Conservation (phyloP, 1,140 invertebrate species). For the Penaeus chinensis region DNA sequence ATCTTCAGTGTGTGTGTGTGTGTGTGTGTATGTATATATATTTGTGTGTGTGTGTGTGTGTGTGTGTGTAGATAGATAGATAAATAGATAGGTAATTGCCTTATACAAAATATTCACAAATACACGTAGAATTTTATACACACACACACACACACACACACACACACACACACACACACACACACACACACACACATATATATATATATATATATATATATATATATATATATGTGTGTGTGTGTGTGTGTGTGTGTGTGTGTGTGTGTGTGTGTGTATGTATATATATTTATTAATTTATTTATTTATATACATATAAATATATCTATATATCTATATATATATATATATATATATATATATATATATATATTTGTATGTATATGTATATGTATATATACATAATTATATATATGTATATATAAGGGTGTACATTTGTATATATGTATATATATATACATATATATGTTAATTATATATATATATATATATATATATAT, state of each 20-base stretch:
- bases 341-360: constrained; percentile 3
- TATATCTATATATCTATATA: neutral
- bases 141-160: too few species aligned
- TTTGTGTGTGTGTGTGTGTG: neutral
- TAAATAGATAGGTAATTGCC: too few species aligned
- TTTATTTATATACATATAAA: constrained; percentile 28
- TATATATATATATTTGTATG: neutral
- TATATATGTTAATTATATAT: neutral
- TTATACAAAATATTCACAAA: too few species aligned
- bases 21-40: constrained; percentile 1
- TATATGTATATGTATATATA: constrained; percentile 25
- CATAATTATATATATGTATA: constrained; percentile 13
- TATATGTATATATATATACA: constrained; percentile 3
- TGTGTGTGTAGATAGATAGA: too few species aligned
- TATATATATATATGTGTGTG: neutral
- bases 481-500: neutral
- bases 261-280: neutral
- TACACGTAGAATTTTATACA: too few species aligned
- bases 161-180: too few species aligned
- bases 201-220: neutral
- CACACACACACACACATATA: neutral
- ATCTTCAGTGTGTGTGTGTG: too few species aligned
- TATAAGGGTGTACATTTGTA: neutral
- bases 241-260: neutral
- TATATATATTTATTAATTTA: neutral